These are phyloP conservation scores for Threskiornis aethiopicus DNA, from an alignment of 2,797 vertebrate species.

Conservation along the genomic window DNA sequence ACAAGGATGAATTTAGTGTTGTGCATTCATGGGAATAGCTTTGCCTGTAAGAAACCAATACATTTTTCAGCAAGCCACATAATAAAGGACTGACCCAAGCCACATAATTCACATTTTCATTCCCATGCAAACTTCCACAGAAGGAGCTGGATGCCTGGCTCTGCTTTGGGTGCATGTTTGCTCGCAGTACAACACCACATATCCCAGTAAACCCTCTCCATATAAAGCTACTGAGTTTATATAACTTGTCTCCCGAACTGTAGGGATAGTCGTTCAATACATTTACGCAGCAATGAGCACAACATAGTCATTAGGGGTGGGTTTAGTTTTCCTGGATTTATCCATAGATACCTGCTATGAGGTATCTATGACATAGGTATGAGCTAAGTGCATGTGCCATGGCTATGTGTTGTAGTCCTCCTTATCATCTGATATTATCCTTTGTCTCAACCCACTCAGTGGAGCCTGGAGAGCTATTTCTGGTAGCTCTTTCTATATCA, in stretches of 20 bases:
- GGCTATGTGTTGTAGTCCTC: background rate
- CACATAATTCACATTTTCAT: conserved; percentile 40
- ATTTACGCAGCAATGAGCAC: background rate
- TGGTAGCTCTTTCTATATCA: background rate
- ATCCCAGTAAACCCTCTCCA: background rate
- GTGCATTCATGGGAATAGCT: conserved; percentile 25
- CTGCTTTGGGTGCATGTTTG: background rate
- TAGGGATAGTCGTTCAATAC: background rate
- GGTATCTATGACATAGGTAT: background rate
- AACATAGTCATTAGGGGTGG: background rate
- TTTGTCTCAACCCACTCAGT: background rate
- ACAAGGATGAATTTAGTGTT: conserved; percentile 27
- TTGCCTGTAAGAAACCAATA: conserved; percentile 38
- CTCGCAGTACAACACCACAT: background rate
- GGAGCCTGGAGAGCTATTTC: background rate
- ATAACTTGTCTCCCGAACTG: background rate
- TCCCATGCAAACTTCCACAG: background rate
- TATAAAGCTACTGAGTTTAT: background rate
- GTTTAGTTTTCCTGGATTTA: background rate
- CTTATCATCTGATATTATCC: background rate
- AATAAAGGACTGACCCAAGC: background rate
- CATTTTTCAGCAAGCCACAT: conserved; percentile 29
- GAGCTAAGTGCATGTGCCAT: background rate
- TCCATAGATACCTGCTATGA: too few species aligned
- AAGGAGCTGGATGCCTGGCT: background rate